Base-by-base conservation (phyloP, 30 jellyfish, hydroid and myxozoan species). In the Sanderia malayensis region DNA sequence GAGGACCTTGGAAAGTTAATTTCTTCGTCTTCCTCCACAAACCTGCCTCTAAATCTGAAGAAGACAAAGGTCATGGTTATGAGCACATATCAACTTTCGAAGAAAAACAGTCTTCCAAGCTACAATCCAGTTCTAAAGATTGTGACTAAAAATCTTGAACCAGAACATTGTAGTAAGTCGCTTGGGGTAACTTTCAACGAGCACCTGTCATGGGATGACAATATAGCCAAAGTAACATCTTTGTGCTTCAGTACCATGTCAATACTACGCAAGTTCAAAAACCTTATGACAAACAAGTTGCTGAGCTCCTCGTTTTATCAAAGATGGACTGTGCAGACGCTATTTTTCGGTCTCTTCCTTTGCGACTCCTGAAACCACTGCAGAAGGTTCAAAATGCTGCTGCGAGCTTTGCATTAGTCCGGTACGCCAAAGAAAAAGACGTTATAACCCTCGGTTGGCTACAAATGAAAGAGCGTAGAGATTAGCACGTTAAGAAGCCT, bases 131-230 rank as follows among this genome's bases (percentile, higher is more conserved):
- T 33, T 46, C 71, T 79, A 26, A 65, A 63, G 67, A 22, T 24
- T 32, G 34, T n/a, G 76, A 31, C 67, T n/a, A 2, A 65, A 65
- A 44, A 1, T 21, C 34, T 44, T 55, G 71, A 24, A 46, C 76
- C 55, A 32, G 91, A 58, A 34, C 70, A 46, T 47, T 65, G 79
- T 22, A 79, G 55, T 26, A 79, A 64, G 31, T 13, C 67, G 55
- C 76, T 79, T 49, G 76, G 82, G 21, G 58, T 45, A 53, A 29
- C 30, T 68, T 11, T 79, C 64, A 64, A 44, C 47, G 81, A 64
- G 73, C 81, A 63, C 65, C 89, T 66, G 10, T 47, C 89, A 10
- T 77, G 71, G 82, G 82, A 77, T 21, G 74, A 61, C 46, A 62
- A 61, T 46, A 44, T 77, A 29, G 67, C 89, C 81, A 59, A 46